Evolutionary conservation across 2,797 vertebrate genomes (phyloP), one percentile per base, ranked within the genome.

Genomic region (Ceyx erithaca): DNA sequence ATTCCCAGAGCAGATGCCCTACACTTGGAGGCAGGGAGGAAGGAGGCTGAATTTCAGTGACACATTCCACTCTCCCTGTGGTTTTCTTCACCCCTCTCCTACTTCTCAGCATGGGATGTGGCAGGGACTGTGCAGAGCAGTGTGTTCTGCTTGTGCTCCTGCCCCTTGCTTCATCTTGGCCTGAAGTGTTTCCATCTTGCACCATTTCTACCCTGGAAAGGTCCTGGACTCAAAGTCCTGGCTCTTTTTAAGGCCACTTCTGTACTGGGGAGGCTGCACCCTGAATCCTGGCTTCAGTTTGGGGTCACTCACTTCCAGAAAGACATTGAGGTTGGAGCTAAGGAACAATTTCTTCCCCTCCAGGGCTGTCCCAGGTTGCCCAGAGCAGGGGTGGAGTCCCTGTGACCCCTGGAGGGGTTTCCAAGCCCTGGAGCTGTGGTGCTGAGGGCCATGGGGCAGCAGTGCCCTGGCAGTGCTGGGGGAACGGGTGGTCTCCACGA

Each of bases 91-190:
- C 37, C n/a, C 25, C 57, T 37, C 6, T 40, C 58, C 35, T 37
- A 9, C 78, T 72, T 62, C 59, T 55, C 46, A 68, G 59, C 67
- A 41, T 19, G 37, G 30, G 73, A 11, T 6, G 33, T 12, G 33
- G 55, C 4, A 8, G 68, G 51, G 20, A 14, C 61, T 12, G 25
- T 9, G 4, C 2, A 22, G 67, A 49, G 12, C 26, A 7, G 59
- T 1, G 10, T 11, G 2, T 21, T 18, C 45, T 23, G 31, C 4
- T 0, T 28, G 4, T 7, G 28, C 66, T 86, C 20, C 48, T 48
- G 26, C 45, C 30, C 54, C 3, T 41, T 4, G 33, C 43, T 80
- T 46, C 21, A 7, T 12, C 6, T 28, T 28, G 25, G 28, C 55
- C 61, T 41, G 6, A 57, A 21, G 52, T 15, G 52, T 2, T 2